phyloP scores from a whole-genome alignment of 2,113 vertebrate species.

The Orycteropus afer region DNA sequence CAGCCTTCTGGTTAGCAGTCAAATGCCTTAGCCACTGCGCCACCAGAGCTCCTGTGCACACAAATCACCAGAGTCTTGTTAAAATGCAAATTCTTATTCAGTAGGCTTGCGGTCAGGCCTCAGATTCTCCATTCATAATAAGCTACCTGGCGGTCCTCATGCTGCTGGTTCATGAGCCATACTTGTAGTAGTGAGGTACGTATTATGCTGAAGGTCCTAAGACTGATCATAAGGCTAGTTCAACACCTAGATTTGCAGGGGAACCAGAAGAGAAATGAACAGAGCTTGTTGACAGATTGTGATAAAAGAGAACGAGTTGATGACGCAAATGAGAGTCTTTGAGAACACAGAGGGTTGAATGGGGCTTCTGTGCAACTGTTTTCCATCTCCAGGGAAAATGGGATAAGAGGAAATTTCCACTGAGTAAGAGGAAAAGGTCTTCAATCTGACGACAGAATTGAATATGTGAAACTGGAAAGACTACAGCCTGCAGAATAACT shows the following conservation, averaged over 20 bases:
- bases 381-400: conserved; percentile 36
- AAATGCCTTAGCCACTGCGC: no score
- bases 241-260: neutral
- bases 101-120: neutral
- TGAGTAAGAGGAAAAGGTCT: neutral
- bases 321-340: neutral
- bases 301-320: neutral
- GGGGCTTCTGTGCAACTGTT: neutral
- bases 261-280: neutral
- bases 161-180: neutral
- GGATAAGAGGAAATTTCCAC: conserved; percentile 48
- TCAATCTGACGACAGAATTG: neutral
- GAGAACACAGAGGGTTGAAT: neutral
- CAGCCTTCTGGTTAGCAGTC: no score
- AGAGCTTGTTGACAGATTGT: neutral
- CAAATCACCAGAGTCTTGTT: neutral
- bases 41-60: no score
- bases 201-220: neutral
- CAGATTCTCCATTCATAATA: neutral
- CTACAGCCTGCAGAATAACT: neutral
- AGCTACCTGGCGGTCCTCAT: neutral
- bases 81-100: neutral
- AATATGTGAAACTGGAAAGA: neutral
- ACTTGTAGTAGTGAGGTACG: neutral
- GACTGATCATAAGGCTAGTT: neutral